Conservation (phyloP, 2,797 vertebrate species). For the Phrynocephalus vlangalii region DNA sequence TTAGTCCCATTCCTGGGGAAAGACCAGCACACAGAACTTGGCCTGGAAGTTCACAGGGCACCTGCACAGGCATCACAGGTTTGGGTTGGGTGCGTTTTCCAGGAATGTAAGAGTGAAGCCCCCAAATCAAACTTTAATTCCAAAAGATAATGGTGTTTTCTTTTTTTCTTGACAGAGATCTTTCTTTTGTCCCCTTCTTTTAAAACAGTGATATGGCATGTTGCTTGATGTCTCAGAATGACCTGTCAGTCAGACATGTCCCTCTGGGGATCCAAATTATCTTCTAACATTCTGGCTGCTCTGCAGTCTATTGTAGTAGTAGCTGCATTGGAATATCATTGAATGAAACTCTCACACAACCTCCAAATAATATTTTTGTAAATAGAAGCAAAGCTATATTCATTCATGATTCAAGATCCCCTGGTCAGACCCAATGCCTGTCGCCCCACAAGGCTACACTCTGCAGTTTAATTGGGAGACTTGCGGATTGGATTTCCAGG, state of each 20-base stretch:
- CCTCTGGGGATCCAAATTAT: conserved; percentile 60
- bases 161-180: neutral
- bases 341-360: neutral
- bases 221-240: neutral
- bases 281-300: conserved; percentile 62
- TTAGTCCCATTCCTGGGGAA: neutral
- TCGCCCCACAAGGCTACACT: too few relatives aligned
- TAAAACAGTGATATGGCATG: neutral
- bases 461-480: neutral
- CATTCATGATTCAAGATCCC: neutral
- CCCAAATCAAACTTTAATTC: neutral
- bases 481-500: neutral
- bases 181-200: neutral
- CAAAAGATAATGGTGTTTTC: neutral
- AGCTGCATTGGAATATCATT: neutral
- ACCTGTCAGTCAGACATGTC: conserved; percentile 18
- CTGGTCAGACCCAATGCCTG: neutral
- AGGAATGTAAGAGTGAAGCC: conserved; percentile 5
- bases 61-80: neutral
- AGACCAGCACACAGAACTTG: neutral
- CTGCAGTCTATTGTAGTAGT: conserved; percentile 61
- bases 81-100: conserved; percentile 12
- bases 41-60: neutral
- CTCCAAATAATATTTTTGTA: neutral
- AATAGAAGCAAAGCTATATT: too few relatives aligned